Evolutionary conservation across 2,797 vertebrate genomes (phyloP), one percentile per base, ranked within the genome.

Genomic region (Peromyscus eremicus): DNA sequence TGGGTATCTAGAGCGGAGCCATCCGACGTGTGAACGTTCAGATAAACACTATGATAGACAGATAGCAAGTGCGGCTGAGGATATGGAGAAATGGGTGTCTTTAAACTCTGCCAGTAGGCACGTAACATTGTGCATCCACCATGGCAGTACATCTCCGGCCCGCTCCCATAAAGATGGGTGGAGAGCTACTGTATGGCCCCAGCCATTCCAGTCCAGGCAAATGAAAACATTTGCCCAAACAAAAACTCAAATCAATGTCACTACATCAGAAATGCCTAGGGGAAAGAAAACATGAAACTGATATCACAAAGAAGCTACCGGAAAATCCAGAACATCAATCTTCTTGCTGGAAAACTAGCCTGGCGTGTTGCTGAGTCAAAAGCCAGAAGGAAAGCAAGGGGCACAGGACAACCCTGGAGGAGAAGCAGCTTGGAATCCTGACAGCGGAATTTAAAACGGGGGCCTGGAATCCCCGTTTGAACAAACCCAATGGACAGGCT

Each of bases 191-290:
- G 2, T 46, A 34, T n/a, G 27, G 32, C 19, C 17, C 6, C 6
- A 25, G 76, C 29, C 60, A 43, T 75, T 88, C 34, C 27, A 75
- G 70, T 34, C 52, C 73, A 64, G 57, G 49, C 40, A 89, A 89
- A 14, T 14, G 40, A 77, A 46, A 43, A 46, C 73, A 77, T 34
- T 29, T 57, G 37, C 25, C 29, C 55, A 29, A 12, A n/a, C 12
- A 64, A 66, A 79, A 64, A 19, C 32, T 73, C 57, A 29, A 52
- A 32, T 40, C 73, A 37, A 27, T 16, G 1, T 11, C 37, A 62
- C 9, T 0, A 0, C 2, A 0, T 10, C 23, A 37, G 6, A 76
- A 81, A 92, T 4, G 4, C 29, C 6, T 0, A 1, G 52, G 29
- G 37, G n/a, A 86, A 79, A 75, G 40, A 43, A 19, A 27, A 79